Evolutionary conservation across 2,888 invertebrate genomes (phyloP).

Genomic region (Mythimna vitellina): DNA sequence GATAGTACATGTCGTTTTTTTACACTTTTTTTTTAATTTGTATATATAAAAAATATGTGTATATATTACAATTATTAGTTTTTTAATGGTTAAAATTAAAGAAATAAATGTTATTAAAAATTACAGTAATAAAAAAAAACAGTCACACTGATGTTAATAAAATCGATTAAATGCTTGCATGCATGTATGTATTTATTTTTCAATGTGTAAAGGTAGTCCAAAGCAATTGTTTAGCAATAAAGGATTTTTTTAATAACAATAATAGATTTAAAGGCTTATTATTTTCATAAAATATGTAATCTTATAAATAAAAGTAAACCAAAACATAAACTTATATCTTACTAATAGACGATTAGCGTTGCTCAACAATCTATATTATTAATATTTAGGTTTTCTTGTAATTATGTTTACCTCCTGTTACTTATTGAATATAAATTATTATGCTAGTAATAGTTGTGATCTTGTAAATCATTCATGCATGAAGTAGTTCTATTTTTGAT

Average conservation of each 20-base stretch:
- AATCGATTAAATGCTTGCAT: background rate
- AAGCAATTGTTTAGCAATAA: background rate
- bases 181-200: background rate
- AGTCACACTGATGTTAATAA: too few species aligned
- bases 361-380: conserved; percentile 4
- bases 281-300: background rate
- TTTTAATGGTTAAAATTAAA: background rate
- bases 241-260: too few species aligned
- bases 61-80: background rate
- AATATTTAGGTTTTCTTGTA: conserved; percentile 5
- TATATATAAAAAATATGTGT: too few species aligned
- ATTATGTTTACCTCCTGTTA: conserved; percentile 17
- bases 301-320: background rate
- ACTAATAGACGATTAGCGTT: background rate
- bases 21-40: background rate
- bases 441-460: conserved; percentile 12
- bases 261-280: background rate
- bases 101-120: background rate
- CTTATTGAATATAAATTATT: conserved; percentile 19
- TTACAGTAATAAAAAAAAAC: too few species aligned
- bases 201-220: background rate
- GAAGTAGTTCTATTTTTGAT: conserved; percentile 3
- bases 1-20: too few species aligned
- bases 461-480: conserved; percentile 3
- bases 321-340: background rate